Evolutionary conservation across 2,797 vertebrate genomes (phyloP), one percentile per base, ranked within the genome.

Genomic region (Chloroceryle amazona): DNA sequence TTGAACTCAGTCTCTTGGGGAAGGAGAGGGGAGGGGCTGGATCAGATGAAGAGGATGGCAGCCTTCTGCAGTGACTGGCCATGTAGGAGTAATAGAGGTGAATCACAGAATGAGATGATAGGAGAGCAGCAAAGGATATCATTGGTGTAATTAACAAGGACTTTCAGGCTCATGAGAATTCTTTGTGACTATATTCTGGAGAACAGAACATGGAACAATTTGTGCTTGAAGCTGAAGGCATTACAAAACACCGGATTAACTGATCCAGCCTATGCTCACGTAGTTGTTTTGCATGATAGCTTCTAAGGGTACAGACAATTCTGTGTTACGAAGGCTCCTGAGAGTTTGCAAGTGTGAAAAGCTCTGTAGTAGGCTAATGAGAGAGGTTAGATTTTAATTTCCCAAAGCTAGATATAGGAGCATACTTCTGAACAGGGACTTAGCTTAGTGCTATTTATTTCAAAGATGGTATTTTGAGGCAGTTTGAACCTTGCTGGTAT

Each of bases 331-430:
- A 66, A 83, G 61, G 10, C 91, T 93, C 62, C 54, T 44, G 89
- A 91, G 94, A 86, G 57, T 81, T 12, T 81, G 17, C 21, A 74
- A 86, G 61, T 87, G 86, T 81, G 83, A 79, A 95, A 90, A 93
- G 55, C 71, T 90, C 31, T 81, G 80, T 90, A 80, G 74, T 3
- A 92, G 35, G 52, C 63, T 93, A 86, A 91, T 86, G 54, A 90
- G 70, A 66, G 63, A 81, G 74, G 65, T 81, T 54, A 74, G 57
- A 65, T 75, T 88, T 90, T 86, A 14, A 44, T 88, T 91, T 86
- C 54, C 51, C 58, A 46, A 71, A 91, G 70, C 49, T 55, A 49
- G 14, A 22, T 70, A 35, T 5, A 7, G 37, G 35, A 88, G 35
- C 47, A 47, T 42, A 58, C n/a, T 68, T 67, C 44, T 68, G 42